Evolutionary conservation across 2,888 invertebrate species (phyloP).

Genomic region (Artemia sinica): DNA sequence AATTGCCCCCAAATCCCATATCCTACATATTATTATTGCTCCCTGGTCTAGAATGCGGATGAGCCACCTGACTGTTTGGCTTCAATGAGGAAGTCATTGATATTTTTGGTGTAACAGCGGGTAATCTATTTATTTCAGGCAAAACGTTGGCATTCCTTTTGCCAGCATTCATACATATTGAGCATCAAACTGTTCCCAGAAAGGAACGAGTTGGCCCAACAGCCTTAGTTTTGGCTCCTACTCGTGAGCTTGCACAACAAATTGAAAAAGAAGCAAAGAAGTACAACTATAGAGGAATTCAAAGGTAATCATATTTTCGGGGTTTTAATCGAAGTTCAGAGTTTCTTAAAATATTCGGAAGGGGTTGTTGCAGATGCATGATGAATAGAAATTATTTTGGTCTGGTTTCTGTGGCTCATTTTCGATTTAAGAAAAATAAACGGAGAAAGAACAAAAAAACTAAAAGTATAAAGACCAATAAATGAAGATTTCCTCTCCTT

Average conservation of each 20-base stretch:
- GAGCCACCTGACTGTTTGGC: no score
- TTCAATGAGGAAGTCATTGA: slow-evolving; percentile 63
- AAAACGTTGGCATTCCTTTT: slow-evolving; percentile 86
- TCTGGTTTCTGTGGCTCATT: background rate
- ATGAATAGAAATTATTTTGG: no score
- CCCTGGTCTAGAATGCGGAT: no score
- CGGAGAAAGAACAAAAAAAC: no score
- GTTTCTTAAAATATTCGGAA: background rate
- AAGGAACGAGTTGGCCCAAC: slow-evolving; percentile 59
- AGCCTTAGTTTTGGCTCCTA: slow-evolving; percentile 75
- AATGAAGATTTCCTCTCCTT: no score
- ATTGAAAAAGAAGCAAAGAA: slow-evolving; percentile 79
- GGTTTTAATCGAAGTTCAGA: slow-evolving; percentile 21
- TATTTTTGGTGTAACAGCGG: slow-evolving; percentile 82
- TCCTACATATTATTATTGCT: no score
- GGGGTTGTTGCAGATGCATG: no score
- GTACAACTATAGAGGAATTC: slow-evolving; percentile 70
- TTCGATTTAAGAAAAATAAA: background rate
- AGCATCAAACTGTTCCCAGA: slow-evolving; percentile 57
- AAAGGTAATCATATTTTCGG: slow-evolving; percentile 40
- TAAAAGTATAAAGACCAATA: no score
- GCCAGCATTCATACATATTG: slow-evolving; percentile 83
- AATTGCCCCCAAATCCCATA: background rate
- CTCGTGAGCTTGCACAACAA: slow-evolving; percentile 77
- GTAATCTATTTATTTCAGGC: slow-evolving; percentile 39